Evolutionary conservation across 2,888 invertebrate species (phyloP), one percentile per base, ranked within the genome.

Genomic region (Melipona beecheii): DNA sequence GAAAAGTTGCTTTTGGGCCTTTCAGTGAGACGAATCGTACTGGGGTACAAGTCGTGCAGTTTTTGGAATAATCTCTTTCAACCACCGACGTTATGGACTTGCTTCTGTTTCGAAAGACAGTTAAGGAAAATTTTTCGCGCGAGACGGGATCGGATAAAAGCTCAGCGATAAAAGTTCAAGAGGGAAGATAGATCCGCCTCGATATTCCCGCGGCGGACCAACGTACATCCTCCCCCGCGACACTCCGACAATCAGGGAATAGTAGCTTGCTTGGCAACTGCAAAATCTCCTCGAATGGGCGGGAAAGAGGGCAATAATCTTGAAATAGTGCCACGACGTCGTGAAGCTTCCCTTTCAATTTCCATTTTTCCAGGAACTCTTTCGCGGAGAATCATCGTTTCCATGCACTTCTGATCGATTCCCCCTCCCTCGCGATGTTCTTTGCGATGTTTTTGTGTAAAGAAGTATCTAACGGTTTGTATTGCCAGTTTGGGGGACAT

Each of bases 271-370:
- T n/a, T 17, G 65, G 58, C 58, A 36, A 71, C 64, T 27, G 78
- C 27, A 21, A 56, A 58, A 77, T 70, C 70, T 17, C 43, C 43
- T 43, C 43, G 43, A 43, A 43, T 52, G 27, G 36, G 13, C 15
- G 52, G 43, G 58, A 65, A 49, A 43, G 66, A 58, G 49, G 78
- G 31, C 65, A 13, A 78, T 78, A 71, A 81, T 49, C 31, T 58
- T 71, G 71, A 78, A 66, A 71, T 24, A 60, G 43, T 49, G 66
- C 43, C n/a, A 19, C 50, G 15, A 36, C 49, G 36, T 19, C 15
- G 72, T 15, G 15, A 31, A 62, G 17, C 31, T 31, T 43, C 13
- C 70, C 49, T 43, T 60, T 71, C 71, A 60, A 71, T 66, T 60
- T 60, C 27, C 71, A 71, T 81, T 49, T 49, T 49, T 60, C 49